Conservation (phyloP, 2,888 invertebrate species). For the Therioaphis trifolii region DNA sequence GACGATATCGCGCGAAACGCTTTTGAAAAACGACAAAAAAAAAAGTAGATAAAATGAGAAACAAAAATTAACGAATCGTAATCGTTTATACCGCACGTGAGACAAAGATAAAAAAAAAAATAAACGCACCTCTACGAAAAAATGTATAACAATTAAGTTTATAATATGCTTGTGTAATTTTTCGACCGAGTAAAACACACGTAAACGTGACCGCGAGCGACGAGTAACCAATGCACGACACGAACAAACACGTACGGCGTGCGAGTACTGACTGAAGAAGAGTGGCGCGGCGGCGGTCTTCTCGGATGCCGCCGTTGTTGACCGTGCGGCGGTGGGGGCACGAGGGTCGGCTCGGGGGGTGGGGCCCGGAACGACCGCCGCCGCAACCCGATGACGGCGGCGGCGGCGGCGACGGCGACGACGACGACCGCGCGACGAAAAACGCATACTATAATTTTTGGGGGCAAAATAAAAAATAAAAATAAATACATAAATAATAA, state of each 20-base stretch:
- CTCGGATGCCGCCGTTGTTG: slow-evolving; percentile 40
- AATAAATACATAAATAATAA: too few relatives aligned
- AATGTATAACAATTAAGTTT: not conserved
- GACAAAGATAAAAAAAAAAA: not conserved
- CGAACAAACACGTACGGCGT: slow-evolving; percentile 29
- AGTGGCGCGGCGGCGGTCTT: slow-evolving; percentile 53
- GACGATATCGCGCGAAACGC: not conserved
- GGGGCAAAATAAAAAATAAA: too few relatives aligned
- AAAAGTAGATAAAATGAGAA: not conserved
- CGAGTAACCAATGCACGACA: not conserved
- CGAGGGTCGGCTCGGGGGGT: slow-evolving; percentile 46
- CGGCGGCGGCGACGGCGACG: not conserved
- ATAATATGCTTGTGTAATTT: not conserved
- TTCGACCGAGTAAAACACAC: slow-evolving; percentile 28
- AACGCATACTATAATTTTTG: slow-evolving; percentile 41
- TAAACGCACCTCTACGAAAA: not conserved
- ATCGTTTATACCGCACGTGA: not conserved
- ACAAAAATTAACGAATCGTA: not conserved
- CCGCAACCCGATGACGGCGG: slow-evolving; percentile 16
- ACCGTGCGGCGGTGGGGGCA: slow-evolving; percentile 7
- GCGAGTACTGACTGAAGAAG: slow-evolving; percentile 59
- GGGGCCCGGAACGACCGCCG: slow-evolving; percentile 52
- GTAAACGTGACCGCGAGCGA: slow-evolving; percentile 16
- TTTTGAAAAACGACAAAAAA: not conserved
- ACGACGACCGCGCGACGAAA: not conserved